A percentile compares a stretch with the other conserved stretches of the same genome.
Conservation (phyloP, 2,888 invertebrate species). For the Lobophora halterata region DNA sequence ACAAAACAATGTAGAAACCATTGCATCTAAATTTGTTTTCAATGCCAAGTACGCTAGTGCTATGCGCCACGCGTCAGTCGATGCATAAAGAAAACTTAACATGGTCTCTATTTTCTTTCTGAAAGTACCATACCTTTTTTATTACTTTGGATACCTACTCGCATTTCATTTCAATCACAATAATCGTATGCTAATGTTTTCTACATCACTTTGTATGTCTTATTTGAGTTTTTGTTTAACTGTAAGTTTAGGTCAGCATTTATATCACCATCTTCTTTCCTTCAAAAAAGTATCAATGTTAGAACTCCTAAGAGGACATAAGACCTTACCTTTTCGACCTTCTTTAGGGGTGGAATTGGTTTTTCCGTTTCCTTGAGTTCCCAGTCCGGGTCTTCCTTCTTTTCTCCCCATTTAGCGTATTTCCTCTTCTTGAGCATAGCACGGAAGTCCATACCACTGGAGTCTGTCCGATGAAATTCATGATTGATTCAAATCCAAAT, state of each 20-base stretch:
- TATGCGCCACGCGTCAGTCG: constrained; percentile 15
- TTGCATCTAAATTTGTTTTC: constrained; percentile 19
- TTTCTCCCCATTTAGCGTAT: constrained; percentile 95
- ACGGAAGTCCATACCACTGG: constrained; percentile 99
- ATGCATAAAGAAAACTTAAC: too few relatives aligned
- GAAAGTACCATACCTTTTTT: too few relatives aligned
- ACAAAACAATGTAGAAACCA: constrained; percentile 43
- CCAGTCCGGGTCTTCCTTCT: constrained; percentile 95
- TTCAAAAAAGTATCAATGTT: constrained; percentile 10
- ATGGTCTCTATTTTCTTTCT: too few relatives aligned
- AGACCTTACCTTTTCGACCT: constrained; percentile 93
- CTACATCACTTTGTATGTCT: constrained; percentile 34
- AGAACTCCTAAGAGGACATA: constrained; percentile 5
- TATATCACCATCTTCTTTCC: constrained; percentile 58
- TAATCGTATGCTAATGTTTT: constrained; percentile 7
- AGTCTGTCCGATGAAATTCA: constrained; percentile 79
- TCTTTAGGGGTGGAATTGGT: constrained; percentile 92
- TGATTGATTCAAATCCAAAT: too few relatives aligned
- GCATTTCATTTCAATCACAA: neutral
- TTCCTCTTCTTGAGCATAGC: constrained; percentile 98
- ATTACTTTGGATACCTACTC: neutral
- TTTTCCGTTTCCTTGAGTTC: constrained; percentile 95
- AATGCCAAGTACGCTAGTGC: constrained; percentile 26
- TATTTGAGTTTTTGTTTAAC: constrained; percentile 28
- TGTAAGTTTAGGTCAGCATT: constrained; percentile 38